phyloP scores from a whole-genome alignment of 53 echinoderm and acorn worm species.

The Astropecten irregularis region DNA sequence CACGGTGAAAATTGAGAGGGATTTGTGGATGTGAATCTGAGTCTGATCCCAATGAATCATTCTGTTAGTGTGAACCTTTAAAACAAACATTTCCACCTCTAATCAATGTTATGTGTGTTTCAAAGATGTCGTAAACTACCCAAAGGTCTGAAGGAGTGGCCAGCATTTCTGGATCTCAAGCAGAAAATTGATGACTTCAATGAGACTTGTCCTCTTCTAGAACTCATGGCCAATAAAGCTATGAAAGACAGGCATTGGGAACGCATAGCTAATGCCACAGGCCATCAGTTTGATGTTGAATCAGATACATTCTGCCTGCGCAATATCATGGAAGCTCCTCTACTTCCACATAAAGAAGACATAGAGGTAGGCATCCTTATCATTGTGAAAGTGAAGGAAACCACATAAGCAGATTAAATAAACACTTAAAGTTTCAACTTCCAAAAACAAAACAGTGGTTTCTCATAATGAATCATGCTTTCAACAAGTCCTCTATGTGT shows the following conservation, averaged over 20 bases:
- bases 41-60: background rate
- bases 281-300: slow-evolving; percentile 89
- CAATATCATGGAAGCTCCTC: slow-evolving; percentile 96
- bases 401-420: background rate
- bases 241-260: slow-evolving; percentile 98
- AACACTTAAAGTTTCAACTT: too few species aligned
- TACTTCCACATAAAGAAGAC: slow-evolving; percentile 89
- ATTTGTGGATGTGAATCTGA: too few species aligned
- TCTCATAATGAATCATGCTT: too few species aligned
- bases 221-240: slow-evolving; percentile 97
- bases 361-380: slow-evolving; percentile 74
- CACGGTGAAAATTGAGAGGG: too few species aligned
- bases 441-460: too few species aligned
- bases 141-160: slow-evolving; percentile 96
- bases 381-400: background rate
- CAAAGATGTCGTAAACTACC: slow-evolving; percentile 89
- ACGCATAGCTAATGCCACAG: slow-evolving; percentile 79
- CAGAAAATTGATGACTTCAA: slow-evolving; percentile 99
- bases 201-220: slow-evolving; percentile 94
- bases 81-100: background rate
- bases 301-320: slow-evolving; percentile 83
- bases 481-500: too few species aligned
- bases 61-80: background rate
- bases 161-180: slow-evolving; percentile 92
- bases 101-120: background rate